Evolutionary conservation across 2,888 invertebrate genomes (phyloP), one percentile per base, ranked within the genome.

Genomic region (Trichogramma evanescens): DNA sequence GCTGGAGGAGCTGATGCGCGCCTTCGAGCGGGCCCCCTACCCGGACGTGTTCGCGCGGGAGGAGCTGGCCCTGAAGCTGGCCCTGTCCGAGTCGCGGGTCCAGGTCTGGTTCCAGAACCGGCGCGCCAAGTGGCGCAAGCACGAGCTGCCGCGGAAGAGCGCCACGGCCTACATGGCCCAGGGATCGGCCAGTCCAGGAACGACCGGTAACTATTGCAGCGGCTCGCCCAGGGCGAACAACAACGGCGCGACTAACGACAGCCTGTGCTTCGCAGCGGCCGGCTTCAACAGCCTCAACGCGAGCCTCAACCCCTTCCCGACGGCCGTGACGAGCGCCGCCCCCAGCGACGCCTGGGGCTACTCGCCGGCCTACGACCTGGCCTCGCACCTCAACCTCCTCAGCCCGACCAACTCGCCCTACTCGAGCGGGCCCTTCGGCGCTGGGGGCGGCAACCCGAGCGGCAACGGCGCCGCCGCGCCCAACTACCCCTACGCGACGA

Each of bases 1-100:
- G 76, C 80, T 96, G 64, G 95, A 95, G 75, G 94, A 95, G 72
- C 78, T 96, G 71, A 96, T 96, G 75, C 82, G 93, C 51, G 95
- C 95, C 0, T 96, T 96, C 74, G 94, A 96, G 75, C 83, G 95
- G 44, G 96, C 95, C 0, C 96, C 96, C 0, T 96, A 96, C 74
- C 96, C 96, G 0, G 96, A 96, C 77, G 95, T 96, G 1, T 95
- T 95, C 73, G 95, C 95, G 2, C 82, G 96, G 61, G 95, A 96
- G 77, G 95, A 95, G 75, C 80, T 96, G 60, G 96, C 96, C 54
- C 82, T 94, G 50, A 93, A 95, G 76, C 82, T 96, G 58, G 91
- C 89, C 71, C 83, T 96, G 39, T 93, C 93, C 70, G 96, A 96
- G 69, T 85, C 86, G 0, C 78, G 86, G 5, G 86, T 86, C 1